A percentile compares a stretch with the other conserved stretches of the same genome.
Evolutionary conservation across 1,140 invertebrate species (phyloP).

Genomic region (Aphaenogaster ashmeadi): DNA sequence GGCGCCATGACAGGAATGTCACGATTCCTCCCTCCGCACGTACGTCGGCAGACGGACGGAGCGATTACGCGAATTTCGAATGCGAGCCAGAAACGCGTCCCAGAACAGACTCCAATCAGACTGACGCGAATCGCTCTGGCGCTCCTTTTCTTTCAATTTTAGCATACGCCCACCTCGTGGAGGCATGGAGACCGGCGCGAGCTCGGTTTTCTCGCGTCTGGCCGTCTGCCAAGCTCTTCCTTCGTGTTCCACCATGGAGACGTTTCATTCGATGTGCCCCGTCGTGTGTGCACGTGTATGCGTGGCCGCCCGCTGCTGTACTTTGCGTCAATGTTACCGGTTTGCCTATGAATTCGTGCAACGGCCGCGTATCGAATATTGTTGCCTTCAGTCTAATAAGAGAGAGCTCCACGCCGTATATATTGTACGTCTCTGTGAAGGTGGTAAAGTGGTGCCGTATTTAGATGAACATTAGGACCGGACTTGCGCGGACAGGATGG

Average conservation of each 20-base stretch:
- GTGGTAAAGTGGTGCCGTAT: neutral
- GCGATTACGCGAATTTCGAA: slow-evolving; percentile 75
- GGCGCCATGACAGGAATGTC: slow-evolving; percentile 38
- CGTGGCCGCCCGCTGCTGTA: slow-evolving; percentile 2
- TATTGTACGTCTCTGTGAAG: neutral
- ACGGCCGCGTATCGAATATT: slow-evolving; percentile 30
- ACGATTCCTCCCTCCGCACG: slow-evolving; percentile 13
- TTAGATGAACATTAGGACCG: slow-evolving; percentile 17
- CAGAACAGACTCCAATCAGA: slow-evolving; percentile 71
- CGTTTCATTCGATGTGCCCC: slow-evolving; percentile 59
- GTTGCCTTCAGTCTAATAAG: slow-evolving; percentile 38
- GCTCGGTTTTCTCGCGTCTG: slow-evolving; percentile 64
- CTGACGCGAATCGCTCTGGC: slow-evolving; percentile 66
- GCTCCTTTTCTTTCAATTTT: slow-evolving; percentile 77
- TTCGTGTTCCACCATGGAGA: slow-evolving; percentile 62
- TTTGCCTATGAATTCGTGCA: slow-evolving; percentile 53
- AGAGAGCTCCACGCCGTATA: neutral
- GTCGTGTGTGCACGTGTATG: slow-evolving; percentile 10
- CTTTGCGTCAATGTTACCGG: slow-evolving; percentile 64
- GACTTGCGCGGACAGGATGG: slow-evolving; percentile 1
- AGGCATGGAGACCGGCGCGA: slow-evolving; percentile 38
- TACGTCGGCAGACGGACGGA: slow-evolving; percentile 46
- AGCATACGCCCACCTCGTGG: slow-evolving; percentile 67
- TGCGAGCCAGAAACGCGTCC: slow-evolving; percentile 71
- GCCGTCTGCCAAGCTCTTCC: slow-evolving; percentile 68